phyloP scores from a whole-genome alignment of 1,140 invertebrate species.

The Polyergus mexicanus region DNA sequence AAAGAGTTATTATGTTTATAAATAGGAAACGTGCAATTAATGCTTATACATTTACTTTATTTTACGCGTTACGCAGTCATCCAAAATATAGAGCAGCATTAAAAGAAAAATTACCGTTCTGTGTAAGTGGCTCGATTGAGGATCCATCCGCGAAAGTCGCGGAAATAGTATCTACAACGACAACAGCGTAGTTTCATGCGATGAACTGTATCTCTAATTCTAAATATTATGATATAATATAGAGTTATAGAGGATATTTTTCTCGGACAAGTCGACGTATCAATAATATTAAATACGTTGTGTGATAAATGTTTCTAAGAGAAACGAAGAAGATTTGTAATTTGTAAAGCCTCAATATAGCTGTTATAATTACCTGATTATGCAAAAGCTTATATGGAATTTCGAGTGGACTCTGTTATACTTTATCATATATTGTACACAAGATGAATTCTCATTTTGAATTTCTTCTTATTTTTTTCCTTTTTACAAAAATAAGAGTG shows the following conservation, averaged over 20 bases:
- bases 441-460: not conserved
- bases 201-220: slow-evolving; percentile 12
- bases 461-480: not conserved
- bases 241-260: not conserved
- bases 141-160: slow-evolving; percentile 51
- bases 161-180: slow-evolving; percentile 73
- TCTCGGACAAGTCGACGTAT: not conserved
- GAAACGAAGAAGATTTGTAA: slow-evolving; percentile 5
- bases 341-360: slow-evolving; percentile 25
- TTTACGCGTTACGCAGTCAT: slow-evolving; percentile 86
- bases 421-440: not conserved
- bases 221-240: slow-evolving; percentile 8
- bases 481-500: not conserved
- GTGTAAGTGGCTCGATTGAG: slow-evolving; percentile 86
- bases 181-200: not conserved
- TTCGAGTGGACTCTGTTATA: not conserved
- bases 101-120: slow-evolving; percentile 90
- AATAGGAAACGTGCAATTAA: not conserved
- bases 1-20: not conserved
- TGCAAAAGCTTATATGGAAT: slow-evolving; percentile 18
- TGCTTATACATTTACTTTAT: slow-evolving; percentile 62
- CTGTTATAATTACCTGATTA: not conserved
- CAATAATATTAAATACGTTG: not conserved
- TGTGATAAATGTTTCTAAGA: slow-evolving; percentile 5
- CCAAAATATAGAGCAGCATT: slow-evolving; percentile 92